These are phyloP conservation scores for Pollachius pollachius DNA, from an alignment of 2,113 vertebrate genomes.

Conservation along the genomic window DNA sequence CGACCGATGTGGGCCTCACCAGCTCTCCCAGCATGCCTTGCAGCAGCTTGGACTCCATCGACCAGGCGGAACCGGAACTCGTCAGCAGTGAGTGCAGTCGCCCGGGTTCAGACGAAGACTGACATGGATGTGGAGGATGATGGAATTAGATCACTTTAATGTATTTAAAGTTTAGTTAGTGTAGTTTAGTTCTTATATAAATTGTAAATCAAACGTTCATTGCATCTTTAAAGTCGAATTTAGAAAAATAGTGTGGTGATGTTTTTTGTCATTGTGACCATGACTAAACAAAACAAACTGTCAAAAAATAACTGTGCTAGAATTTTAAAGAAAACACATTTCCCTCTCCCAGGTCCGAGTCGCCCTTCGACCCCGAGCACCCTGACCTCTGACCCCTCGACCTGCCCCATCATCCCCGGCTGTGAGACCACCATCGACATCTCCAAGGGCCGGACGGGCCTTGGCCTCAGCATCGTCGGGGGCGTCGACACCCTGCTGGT, in stretches of 20 bases:
- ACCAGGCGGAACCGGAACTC: constrained; percentile 73
- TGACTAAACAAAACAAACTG: too few species aligned
- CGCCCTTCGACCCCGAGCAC: constrained; percentile 87
- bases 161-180: too few species aligned
- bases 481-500: constrained; percentile 96
- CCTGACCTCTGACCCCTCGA: constrained; percentile 84
- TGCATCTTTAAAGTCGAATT: too few species aligned
- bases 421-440: constrained; percentile 98
- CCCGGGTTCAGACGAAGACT: not conserved
- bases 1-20: constrained; percentile 44
- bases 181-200: too few species aligned
- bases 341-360: constrained; percentile 72
- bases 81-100: constrained; percentile 73
- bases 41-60: constrained; percentile 24
- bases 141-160: too few species aligned
- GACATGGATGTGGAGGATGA: too few species aligned
- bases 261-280: too few species aligned
- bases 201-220: too few species aligned
- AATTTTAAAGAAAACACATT: too few species aligned
- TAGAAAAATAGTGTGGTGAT: too few species aligned
- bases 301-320: too few species aligned
- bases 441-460: constrained; percentile 90
- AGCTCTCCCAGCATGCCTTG: constrained; percentile 43
- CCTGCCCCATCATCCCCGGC: constrained; percentile 95
- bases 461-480: constrained; percentile 96